Evolutionary conservation across 2,113 vertebrate genomes (phyloP).

Genomic region (Empidonax alnorum): DNA sequence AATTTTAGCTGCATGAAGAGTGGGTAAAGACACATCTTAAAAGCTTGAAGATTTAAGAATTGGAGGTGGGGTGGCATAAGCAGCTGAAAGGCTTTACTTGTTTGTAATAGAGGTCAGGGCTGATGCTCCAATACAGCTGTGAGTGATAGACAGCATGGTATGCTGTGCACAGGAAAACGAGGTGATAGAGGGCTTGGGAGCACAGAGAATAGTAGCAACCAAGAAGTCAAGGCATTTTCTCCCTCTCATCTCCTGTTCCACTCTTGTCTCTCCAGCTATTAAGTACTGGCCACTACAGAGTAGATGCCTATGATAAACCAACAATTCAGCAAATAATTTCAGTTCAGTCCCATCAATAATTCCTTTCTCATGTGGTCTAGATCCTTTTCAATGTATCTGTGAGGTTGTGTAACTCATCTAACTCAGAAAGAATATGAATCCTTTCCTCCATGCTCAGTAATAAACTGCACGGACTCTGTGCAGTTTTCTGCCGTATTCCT

Average conservation of each 20-base stretch:
- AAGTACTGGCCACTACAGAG: background rate
- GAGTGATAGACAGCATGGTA: background rate
- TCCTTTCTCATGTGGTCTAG: background rate
- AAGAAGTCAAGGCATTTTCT: background rate
- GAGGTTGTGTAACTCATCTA: background rate
- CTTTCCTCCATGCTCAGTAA: background rate
- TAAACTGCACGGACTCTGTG: background rate
- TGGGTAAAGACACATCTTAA: background rate
- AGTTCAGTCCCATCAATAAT: background rate
- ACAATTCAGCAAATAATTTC: background rate
- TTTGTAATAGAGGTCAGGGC: background rate
- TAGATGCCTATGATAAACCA: background rate
- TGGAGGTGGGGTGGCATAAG: background rate
- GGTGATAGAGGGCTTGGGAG: background rate
- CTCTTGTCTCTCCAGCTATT: background rate
- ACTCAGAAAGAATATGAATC: background rate
- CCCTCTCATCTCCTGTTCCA: background rate
- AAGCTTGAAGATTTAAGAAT: background rate
- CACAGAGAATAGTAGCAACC: background rate
- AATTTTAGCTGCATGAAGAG: background rate
- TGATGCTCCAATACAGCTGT: rapidly evolving
- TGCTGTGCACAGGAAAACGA: background rate
- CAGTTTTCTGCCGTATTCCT: background rate
- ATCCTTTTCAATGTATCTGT: background rate
- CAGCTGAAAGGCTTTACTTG: background rate